phyloP scores from a whole-genome alignment of 2,797 vertebrate genomes.

The Halcyon badia region DNA sequence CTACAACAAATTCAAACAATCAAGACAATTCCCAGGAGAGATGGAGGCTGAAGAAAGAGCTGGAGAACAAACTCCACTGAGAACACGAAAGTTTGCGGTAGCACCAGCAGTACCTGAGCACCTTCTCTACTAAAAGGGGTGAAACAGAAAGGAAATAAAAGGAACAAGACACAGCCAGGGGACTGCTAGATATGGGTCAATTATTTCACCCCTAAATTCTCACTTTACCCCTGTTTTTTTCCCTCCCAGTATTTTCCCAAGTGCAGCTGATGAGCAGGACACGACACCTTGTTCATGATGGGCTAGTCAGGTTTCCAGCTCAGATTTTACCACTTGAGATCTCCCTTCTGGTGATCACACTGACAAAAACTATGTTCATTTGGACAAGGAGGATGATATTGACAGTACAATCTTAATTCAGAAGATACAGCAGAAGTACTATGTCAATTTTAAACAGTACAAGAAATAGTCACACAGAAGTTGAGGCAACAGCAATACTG shows the following conservation, averaged over 20 bases:
- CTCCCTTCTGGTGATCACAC: neutral
- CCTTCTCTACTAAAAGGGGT: neutral
- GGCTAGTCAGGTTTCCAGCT: fast-evolving
- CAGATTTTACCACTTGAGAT: neutral
- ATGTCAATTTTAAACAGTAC: neutral
- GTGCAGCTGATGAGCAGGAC: neutral
- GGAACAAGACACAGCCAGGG: neutral
- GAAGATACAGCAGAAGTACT: neutral
- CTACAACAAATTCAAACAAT: neutral
- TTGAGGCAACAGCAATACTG: neutral
- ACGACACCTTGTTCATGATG: neutral
- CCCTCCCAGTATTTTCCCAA: neutral
- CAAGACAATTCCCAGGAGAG: neutral
- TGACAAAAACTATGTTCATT: neutral
- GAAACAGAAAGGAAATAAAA: neutral
- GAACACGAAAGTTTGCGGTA: neutral
- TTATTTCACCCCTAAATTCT: neutral
- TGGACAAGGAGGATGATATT: neutral
- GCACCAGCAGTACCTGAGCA: neutral
- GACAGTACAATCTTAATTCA: neutral
- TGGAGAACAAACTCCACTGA: neutral
- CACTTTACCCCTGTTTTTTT: neutral
- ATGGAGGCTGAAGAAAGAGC: neutral
- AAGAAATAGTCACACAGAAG: neutral
- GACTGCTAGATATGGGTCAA: neutral